phyloP scores from a whole-genome alignment of 1,140 invertebrate species.

The Paraescarpia echinospica region DNA sequence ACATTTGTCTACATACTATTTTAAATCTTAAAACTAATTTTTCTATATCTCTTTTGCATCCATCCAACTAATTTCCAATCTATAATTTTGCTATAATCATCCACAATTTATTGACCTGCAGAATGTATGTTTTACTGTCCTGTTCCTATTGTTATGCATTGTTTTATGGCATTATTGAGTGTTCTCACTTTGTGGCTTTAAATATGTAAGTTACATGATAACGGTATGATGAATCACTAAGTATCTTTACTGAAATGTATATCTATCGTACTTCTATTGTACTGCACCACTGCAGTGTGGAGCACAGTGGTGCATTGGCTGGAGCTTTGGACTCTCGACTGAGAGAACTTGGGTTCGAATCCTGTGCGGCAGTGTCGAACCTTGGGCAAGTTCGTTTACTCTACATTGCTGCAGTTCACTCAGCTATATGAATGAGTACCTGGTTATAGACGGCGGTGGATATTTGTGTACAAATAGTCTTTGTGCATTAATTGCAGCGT shows the following conservation, averaged over 20 bases:
- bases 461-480: too few relatives aligned
- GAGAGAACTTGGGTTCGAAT: too few relatives aligned
- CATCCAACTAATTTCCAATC: background rate
- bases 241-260: background rate
- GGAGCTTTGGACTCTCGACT: too few relatives aligned
- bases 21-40: background rate
- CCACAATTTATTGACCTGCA: background rate
- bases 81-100: background rate
- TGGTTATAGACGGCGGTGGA: too few relatives aligned
- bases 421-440: too few relatives aligned
- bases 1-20: background rate
- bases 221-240: background rate
- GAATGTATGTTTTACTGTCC: background rate
- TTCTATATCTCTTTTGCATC: background rate
- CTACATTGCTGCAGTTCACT: too few relatives aligned
- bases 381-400: too few relatives aligned
- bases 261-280: background rate
- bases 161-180: background rate
- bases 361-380: too few relatives aligned
- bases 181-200: background rate
- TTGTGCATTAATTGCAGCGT: too few relatives aligned
- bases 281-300: too few relatives aligned
- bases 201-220: background rate
- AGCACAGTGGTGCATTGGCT: too few relatives aligned
- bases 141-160: background rate